Evolutionary conservation across 2,888 invertebrate species (phyloP), one percentile per base, ranked within the genome.

Genomic region (Apoda limacodes): DNA sequence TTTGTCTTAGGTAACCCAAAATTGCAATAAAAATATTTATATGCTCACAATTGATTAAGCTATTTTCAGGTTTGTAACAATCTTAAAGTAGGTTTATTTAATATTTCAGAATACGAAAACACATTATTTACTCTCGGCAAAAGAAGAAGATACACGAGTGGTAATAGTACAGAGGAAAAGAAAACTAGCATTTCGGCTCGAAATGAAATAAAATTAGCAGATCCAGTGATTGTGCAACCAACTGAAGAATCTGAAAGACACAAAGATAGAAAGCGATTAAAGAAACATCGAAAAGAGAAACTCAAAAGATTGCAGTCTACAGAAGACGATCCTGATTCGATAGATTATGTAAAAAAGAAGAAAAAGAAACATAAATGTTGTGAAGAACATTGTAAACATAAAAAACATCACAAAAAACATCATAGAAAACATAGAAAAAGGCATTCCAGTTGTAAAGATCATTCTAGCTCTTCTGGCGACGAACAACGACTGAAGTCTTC

Each of bases 381-480:
- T 46, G 88, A 88, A 39, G 88, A 88, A 37, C 83, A 85, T 43
- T 86, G 89, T 50, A 89, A 88, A 48, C 88, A 88, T 45, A 83
- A 86, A 34, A 83, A 84, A 35, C 90, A 90, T 52, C 90, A 91
- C 47, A 90, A 90, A 62, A 92, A 90, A 57, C 87, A 85, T 37
- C 89, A 90, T 50, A 85, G 86, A 45, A 91, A 91, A 66, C 91
- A 91, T 51, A 87, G 88, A 60, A 90, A 89, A 54, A 85, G 89
- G 55, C 85, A 88, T 33, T 80, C 80, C 0, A 63, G 63, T 32
- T 63, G 67, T 45, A 80, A 78, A 50, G 81, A 81, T 31, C 76
- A 65, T 24, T 78, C 78, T 2, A 75, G 83, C 34, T 81, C 81
- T 4, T 82, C 82, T 0, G 75, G 75, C 5, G 81, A 84, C 24